Evolutionary conservation across 1,140 invertebrate species (phyloP).

Genomic region (Acromyrmex heyeri): DNA sequence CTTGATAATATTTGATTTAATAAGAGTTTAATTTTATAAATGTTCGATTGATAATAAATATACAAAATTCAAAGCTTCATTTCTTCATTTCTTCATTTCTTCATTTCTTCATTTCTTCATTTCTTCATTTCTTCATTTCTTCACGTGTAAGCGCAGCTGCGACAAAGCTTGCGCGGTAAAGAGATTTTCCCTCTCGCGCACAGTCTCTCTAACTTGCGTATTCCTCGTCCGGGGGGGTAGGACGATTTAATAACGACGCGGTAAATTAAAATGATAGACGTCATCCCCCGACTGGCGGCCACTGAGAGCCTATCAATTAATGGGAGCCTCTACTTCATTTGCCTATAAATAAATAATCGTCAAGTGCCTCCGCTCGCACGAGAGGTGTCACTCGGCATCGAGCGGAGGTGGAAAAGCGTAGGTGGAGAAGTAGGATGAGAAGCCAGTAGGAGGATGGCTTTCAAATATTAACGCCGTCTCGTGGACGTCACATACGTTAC

Average conservation of each 20-base stretch:
- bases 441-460: constrained; percentile 74
- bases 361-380: constrained; percentile 75
- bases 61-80: neutral
- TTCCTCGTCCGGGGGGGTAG: constrained; percentile 63
- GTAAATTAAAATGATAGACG: constrained; percentile 86
- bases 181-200: constrained; percentile 63
- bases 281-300: constrained; percentile 83
- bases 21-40: neutral
- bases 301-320: constrained; percentile 86
- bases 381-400: constrained; percentile 73
- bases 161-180: constrained; percentile 29
- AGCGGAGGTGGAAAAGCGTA: constrained; percentile 59
- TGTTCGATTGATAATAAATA: neutral
- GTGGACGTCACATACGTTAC: constrained; percentile 78
- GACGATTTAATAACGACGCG: constrained; percentile 83
- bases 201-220: constrained; percentile 59
- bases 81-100: too few species aligned
- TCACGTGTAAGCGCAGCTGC: neutral
- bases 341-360: constrained; percentile 85
- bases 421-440: constrained; percentile 62
- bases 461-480: constrained; percentile 79
- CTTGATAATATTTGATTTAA: neutral
- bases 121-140: neutral
- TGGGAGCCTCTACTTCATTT: constrained; percentile 84
- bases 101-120: neutral